A percentile compares a stretch with the other conserved stretches of the same genome.
Conservation (phyloP, 64 coral and sea anemone species). For the Stylophora pistillata region DNA sequence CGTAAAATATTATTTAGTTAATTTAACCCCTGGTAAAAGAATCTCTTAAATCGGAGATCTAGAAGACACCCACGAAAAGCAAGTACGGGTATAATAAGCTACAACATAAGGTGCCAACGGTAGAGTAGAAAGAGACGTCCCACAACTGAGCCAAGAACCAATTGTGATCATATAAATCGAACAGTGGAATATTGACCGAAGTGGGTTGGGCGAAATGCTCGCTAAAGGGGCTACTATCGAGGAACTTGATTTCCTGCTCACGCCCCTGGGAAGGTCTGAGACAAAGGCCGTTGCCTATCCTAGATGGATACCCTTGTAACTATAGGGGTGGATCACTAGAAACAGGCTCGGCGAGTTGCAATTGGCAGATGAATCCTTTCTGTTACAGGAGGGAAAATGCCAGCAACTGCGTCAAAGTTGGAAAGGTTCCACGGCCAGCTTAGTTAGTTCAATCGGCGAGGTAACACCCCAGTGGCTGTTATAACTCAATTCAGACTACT, state of each 20-base stretch:
- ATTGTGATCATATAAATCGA: neutral
- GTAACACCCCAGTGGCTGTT: slow-evolving; percentile 43
- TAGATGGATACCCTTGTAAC: slow-evolving; percentile 79
- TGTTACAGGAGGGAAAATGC: slow-evolving; percentile 46
- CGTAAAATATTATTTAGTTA: neutral
- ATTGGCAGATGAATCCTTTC: slow-evolving; percentile 58
- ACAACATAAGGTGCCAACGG: neutral
- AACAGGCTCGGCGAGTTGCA: slow-evolving; percentile 87
- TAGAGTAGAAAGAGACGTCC: neutral
- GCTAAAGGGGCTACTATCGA: slow-evolving; percentile 89
- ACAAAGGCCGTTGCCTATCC: slow-evolving; percentile 61
- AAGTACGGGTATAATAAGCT: too few relatives aligned
- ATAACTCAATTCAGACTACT: slow-evolving; percentile 99
- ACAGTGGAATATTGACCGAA: neutral
- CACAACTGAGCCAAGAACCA: slow-evolving; percentile 11
- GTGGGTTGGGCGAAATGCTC: slow-evolving; percentile 88
- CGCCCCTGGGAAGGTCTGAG: slow-evolving; percentile 99
- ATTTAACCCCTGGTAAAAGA: too few relatives aligned
- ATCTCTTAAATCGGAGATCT: too few relatives aligned
- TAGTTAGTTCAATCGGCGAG: slow-evolving; percentile 89
- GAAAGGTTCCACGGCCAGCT: slow-evolving; percentile 83
- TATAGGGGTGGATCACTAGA: slow-evolving; percentile 86
- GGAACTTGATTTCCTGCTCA: slow-evolving; percentile 57
- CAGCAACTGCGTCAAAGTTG: slow-evolving; percentile 87
- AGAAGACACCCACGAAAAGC: too few relatives aligned